Base-by-base conservation (phyloP, 2,888 invertebrate genomes). In the Drymonia ruficornis region DNA sequence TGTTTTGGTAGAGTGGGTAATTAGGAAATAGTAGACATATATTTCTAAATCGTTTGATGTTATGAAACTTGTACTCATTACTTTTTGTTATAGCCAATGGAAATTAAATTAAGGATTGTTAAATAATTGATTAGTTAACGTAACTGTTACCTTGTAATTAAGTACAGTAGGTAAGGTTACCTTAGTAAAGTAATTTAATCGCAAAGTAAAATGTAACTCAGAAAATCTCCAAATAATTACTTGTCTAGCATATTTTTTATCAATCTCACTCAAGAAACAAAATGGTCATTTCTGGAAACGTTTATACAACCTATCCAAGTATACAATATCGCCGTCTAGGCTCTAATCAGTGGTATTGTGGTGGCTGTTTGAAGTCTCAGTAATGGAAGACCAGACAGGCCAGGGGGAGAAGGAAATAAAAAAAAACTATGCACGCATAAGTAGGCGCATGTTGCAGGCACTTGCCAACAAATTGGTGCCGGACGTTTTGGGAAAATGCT, bases 381-480 rank as follows among this genome's bases (percentile, higher is more conserved):
- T 80, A 84, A 85, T 81, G 78, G 80, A 85, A 83, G 88, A 87
- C 86, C 87, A 89, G 91, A 89, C 90, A 79, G 83, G 71, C 85
- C 86, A 84, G 83, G 85, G 86, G 89, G 85, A 80, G 82, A 79
- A 78, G 73, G 69, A 81, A 87, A 84, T 79, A 85, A 89, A 89
- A 89, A 89, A 89, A 87, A 83, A 63, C 68, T 84, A 84, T 67
- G 67, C 86, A 86, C 86, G 88, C 87, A 78, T 84, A 89, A 85
- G 87, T 86, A 81, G 79, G 73, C 68, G 65, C 57, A 64, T 73
- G 87, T 72, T 56, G 75, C 76, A 55, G 83, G n/a, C 46, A 71
- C 45, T 45, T n/a, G n/a, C 15, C 11, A 51, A 61, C 53, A 48
- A 48, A 42, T 52, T 56, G 19, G 40, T 0, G 34, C 50, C 55